Evolutionary conservation across 1,140 invertebrate genomes (phyloP).

Genomic region (Drosophila pachea): DNA sequence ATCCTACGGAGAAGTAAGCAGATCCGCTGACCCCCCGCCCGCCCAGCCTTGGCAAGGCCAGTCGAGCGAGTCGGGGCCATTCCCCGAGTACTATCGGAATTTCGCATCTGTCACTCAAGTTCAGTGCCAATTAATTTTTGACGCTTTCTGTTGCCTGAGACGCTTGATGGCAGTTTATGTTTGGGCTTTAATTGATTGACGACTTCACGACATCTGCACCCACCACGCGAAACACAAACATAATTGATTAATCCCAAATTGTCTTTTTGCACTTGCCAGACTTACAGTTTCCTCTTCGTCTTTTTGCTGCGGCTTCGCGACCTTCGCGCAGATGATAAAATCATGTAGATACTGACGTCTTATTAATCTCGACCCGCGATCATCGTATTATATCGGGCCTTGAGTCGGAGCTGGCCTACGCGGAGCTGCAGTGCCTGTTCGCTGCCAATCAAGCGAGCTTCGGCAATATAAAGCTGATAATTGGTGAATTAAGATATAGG

Average conservation of each 20-base stretch:
- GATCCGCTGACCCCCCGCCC: too few relatives aligned
- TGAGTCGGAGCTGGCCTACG: slow-evolving; percentile 56
- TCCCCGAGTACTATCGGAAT: slow-evolving; percentile 35
- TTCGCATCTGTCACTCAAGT: slow-evolving; percentile 51
- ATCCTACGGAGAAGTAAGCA: not conserved
- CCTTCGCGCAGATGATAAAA: slow-evolving; percentile 52
- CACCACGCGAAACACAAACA: slow-evolving; percentile 35
- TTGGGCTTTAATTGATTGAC: slow-evolving; percentile 69
- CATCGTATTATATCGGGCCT: slow-evolving; percentile 56
- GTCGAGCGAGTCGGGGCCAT: too few relatives aligned
- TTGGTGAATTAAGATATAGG: too few relatives aligned
- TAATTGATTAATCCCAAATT: slow-evolving; percentile 49
- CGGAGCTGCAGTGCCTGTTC: not conserved
- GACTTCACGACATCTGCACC: slow-evolving; percentile 68
- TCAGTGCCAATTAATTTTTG: slow-evolving; percentile 62
- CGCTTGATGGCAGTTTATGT: not conserved
- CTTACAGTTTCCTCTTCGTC: slow-evolving; percentile 57
- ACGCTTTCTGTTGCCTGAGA: slow-evolving; percentile 30
- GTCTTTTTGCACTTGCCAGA: slow-evolving; percentile 64
- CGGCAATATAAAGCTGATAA: slow-evolving; percentile 3
- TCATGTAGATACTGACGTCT: slow-evolving; percentile 53
- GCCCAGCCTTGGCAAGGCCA: too few relatives aligned
- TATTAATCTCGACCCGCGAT: slow-evolving; percentile 46
- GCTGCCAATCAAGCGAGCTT: too few relatives aligned
- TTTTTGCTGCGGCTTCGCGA: slow-evolving; percentile 53